Evolutionary conservation across 2,113 vertebrate species (phyloP).

Genomic region (Piprites chloris): DNA sequence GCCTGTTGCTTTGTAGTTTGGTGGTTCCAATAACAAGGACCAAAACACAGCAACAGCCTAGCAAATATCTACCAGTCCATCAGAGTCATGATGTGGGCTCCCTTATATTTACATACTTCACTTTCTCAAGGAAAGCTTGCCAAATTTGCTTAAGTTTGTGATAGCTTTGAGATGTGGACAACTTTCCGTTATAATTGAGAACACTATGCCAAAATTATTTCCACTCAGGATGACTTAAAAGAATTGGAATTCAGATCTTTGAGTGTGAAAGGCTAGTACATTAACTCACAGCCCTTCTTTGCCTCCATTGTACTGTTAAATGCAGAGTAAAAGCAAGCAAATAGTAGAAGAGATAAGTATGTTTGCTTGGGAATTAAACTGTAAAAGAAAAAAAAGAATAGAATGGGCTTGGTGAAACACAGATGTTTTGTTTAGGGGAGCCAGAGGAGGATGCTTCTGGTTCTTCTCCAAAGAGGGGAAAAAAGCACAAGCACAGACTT

Average conservation of each 20-base stretch:
- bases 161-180: slow-evolving; percentile 32
- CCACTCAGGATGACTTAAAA: slow-evolving; percentile 44
- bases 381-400: not conserved
- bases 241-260: slow-evolving; percentile 53
- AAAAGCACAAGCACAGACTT: not conserved
- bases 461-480: not conserved
- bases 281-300: slow-evolving; percentile 30
- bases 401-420: not conserved
- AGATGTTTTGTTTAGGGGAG: slow-evolving; percentile 20
- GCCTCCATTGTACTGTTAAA: slow-evolving; percentile 37
- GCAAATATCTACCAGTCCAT: not conserved
- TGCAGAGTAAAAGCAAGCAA: slow-evolving; percentile 19
- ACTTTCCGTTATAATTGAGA: slow-evolving; percentile 45
- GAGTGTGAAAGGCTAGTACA: slow-evolving; percentile 18
- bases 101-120: fast-evolving
- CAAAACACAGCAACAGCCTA: not conserved
- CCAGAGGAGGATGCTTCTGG: slow-evolving; percentile 11
- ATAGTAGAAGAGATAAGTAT: slow-evolving; percentile 3
- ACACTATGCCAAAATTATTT: slow-evolving; percentile 44
- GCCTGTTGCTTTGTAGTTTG: not conserved
- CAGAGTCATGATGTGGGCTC: not conserved
- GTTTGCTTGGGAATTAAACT: slow-evolving; percentile 35
- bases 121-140: not conserved
- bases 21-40: not conserved
- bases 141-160: slow-evolving; percentile 28